Evolutionary conservation across 2,113 vertebrate genomes (phyloP).

Genomic region (Galeopterus variegatus): DNA sequence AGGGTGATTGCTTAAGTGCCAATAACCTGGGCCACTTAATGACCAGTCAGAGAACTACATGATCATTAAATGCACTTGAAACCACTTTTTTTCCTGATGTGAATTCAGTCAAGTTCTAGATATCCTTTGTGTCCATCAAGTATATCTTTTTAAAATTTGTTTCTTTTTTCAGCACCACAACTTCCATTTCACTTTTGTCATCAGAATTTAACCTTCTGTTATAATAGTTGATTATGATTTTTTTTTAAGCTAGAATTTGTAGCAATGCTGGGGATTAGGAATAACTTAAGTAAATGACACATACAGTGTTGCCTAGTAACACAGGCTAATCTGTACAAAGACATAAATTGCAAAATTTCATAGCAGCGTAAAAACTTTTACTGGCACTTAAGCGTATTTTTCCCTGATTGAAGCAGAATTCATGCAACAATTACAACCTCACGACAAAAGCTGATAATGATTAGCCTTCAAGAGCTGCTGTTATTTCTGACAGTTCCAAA

Average conservation of each 20-base stretch:
- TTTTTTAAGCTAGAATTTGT: conserved; percentile 4
- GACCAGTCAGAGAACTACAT: conserved; percentile 60
- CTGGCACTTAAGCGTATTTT: conserved; percentile 86
- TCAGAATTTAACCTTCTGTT: conserved; percentile 78
- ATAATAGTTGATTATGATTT: conserved; percentile 39
- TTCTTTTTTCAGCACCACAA: conserved; percentile 38
- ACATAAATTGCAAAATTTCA: conserved; percentile 85
- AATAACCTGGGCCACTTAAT: conserved; percentile 64
- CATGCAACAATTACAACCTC: conserved; percentile 84
- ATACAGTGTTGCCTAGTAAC: conserved; percentile 84
- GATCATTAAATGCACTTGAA: conserved; percentile 66
- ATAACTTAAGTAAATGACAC: conserved; percentile 80
- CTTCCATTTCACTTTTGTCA: conserved; percentile 56
- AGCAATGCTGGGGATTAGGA: conserved; percentile 51
- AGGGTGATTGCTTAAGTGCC: conserved; percentile 63
- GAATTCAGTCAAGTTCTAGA: conserved; percentile 41
- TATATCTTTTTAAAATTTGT: not conserved
- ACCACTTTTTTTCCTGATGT: conserved; percentile 13
- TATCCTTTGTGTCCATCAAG: conserved; percentile 29
- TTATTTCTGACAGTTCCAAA: conserved; percentile 84
- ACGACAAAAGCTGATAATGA: conserved; percentile 85
- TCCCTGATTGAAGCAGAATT: conserved; percentile 87
- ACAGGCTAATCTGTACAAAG: conserved; percentile 80
- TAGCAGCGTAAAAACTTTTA: conserved; percentile 87
- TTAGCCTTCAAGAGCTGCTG: conserved; percentile 84